Conservation (phyloP, 2,797 vertebrate genomes). For the Carapus acus region DNA sequence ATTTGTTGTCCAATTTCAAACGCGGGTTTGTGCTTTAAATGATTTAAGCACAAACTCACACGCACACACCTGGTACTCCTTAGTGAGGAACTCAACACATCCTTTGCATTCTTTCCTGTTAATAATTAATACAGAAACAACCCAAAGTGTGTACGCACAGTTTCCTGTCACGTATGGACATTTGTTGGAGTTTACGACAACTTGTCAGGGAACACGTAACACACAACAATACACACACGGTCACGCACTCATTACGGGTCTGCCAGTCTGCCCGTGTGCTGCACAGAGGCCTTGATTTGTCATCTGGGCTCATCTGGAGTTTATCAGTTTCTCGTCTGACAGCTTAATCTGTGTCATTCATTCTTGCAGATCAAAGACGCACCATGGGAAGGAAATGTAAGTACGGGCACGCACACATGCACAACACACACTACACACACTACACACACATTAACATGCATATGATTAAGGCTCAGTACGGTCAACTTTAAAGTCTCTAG, state of each 20-base stretch:
- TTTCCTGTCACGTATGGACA: constrained; percentile 26
- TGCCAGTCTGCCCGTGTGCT: constrained; percentile 39
- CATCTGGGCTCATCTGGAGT: constrained; percentile 67
- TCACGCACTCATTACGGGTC: constrained; percentile 36
- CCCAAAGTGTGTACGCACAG: constrained; percentile 31
- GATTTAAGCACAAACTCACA: constrained; percentile 6
- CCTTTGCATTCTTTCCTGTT: constrained; percentile 51
- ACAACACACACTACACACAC: constrained; percentile 10
- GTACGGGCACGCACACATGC: constrained; percentile 13
- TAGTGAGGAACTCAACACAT: constrained; percentile 38
- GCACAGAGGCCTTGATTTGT: constrained; percentile 48
- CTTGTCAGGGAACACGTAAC: constrained; percentile 13
- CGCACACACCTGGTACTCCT: constrained; percentile 39
- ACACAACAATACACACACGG: constrained; percentile 27
- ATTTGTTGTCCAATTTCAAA: constrained; percentile 34
- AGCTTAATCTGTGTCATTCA: constrained; percentile 67
- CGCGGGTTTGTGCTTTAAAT: constrained; percentile 45
- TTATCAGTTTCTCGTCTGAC: constrained; percentile 60
- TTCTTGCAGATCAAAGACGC: constrained; percentile 63
- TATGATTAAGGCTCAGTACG: constrained; percentile 1
- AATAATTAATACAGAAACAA: constrained; percentile 51
- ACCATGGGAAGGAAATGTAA: constrained; percentile 36
- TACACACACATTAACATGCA: too few species aligned
- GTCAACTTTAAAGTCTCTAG: constrained; percentile 1
- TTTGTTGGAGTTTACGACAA: constrained; percentile 42